Base-by-base conservation (phyloP, 2,888 invertebrate species). In the Drosophila pegasa region DNA sequence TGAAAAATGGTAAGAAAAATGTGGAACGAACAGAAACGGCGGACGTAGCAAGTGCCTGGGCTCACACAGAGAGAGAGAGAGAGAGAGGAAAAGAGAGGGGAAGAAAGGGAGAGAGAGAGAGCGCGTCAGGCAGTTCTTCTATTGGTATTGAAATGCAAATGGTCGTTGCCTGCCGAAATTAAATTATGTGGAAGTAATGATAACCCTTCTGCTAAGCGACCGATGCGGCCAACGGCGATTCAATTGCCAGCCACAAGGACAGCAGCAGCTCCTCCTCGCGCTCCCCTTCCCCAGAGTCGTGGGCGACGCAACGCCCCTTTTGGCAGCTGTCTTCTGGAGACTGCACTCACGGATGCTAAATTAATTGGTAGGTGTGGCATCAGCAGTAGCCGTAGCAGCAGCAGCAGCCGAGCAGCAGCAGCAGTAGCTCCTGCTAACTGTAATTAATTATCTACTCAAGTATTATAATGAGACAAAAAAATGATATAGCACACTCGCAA, bases 171-270 rank as follows among this genome's bases (percentile, higher is more conserved):
- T 85, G 86, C 88, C 83, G 86, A 89, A 87, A 87, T 89, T 87
- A 87, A 87, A 87, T 87, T 87, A 89, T 87, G 87, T 89, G 87
- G 89, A 87, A 87, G 89, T 87, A 87, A 87, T 87, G 87, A 87
- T 87, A 87, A 88, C 87, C 89, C 86, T 82, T 89, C 79, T 74
- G 84, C 54, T 54, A 66, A 63, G 75, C 75, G 55, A 59, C 59
- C 64, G 71, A 70, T 72, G 78, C 74, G 61, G 68, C 74, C 74
- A 73, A 61, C 78, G 78, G 52, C 50, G 74, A 73, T 78, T 76
- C 75, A 69, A 78, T 78, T 75, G 79, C 75, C 78, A 74, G 63
- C 59, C 69, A 60, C 51, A 54, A 56, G 56, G 57, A 40, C 54
- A 54, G 54, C 20, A 31, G 25, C 31, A 6, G 31, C 20, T 14